phyloP scores from a whole-genome alignment of 2,113 vertebrate genomes.

The Lophius piscatorius region DNA sequence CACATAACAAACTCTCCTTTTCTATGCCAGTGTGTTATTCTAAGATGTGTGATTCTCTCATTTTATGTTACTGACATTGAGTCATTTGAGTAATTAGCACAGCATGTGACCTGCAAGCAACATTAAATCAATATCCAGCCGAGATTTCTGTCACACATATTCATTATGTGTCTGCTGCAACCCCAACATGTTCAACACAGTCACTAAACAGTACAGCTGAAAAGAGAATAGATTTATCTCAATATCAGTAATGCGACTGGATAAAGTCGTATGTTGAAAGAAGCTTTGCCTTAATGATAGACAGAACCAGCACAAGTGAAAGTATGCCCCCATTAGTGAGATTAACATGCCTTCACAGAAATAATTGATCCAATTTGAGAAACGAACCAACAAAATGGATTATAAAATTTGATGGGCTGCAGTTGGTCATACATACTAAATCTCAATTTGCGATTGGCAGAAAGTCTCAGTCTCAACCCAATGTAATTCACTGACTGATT shows the following conservation, averaged over 20 bases:
- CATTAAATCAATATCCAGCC: conserved; percentile 23
- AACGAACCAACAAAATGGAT: conserved; percentile 42
- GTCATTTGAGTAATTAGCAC: conserved; percentile 28
- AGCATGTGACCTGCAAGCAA: conserved; percentile 30
- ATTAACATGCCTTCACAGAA: conserved; percentile 49
- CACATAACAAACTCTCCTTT: neutral
- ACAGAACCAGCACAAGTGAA: conserved; percentile 34
- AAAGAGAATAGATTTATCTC: neutral
- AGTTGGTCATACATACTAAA: conserved; percentile 50
- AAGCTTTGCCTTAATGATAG: conserved; percentile 25
- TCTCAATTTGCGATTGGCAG: conserved; percentile 49
- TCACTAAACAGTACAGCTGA: neutral
- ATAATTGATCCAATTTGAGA: conserved; percentile 46
- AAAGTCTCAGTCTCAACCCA: conserved; percentile 43
- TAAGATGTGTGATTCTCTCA: conserved; percentile 4
- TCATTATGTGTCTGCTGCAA: neutral
- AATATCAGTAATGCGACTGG: neutral
- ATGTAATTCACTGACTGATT: conserved; percentile 54
- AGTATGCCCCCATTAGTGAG: conserved; percentile 54
- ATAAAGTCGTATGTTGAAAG: conserved; percentile 20
- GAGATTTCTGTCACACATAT: no score
- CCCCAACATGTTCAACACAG: conserved; percentile 1
- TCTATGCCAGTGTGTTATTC: conserved; percentile 11
- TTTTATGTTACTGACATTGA: conserved; percentile 13
- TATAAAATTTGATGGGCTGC: conserved; percentile 59